Evolutionary conservation across 2,888 invertebrate species (phyloP).

Genomic region (Drosophila infuscata): DNA sequence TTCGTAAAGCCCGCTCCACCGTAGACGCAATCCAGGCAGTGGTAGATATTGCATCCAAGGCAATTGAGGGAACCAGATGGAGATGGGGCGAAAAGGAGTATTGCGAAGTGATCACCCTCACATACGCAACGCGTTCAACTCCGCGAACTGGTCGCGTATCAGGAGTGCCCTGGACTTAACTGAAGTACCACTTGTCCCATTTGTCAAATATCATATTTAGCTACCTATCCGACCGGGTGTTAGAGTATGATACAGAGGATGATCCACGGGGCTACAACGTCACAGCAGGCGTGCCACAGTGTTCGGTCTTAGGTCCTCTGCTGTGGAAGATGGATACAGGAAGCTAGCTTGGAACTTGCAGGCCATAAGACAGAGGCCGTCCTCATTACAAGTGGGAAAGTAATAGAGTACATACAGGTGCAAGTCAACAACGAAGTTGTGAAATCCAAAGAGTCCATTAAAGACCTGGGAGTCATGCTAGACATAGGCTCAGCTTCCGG

Average conservation of each 20-base stretch:
- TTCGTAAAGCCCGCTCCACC: too few relatives aligned
- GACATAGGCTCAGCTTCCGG: background rate
- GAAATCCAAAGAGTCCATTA: background rate
- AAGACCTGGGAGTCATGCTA: background rate
- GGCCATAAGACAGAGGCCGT: background rate
- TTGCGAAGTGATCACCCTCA: background rate
- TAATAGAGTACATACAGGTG: background rate
- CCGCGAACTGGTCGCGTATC: background rate
- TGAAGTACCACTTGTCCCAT: background rate
- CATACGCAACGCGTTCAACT: background rate
- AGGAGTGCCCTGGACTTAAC: background rate
- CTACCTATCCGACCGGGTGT: background rate
- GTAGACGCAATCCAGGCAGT: too few relatives aligned
- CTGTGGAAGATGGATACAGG: background rate
- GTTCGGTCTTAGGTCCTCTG: background rate
- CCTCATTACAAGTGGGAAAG: background rate
- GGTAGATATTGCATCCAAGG: too few relatives aligned
- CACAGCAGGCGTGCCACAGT: background rate
- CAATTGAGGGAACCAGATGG: too few relatives aligned
- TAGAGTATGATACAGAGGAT: background rate
- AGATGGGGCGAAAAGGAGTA: background rate
- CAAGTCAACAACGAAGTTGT: background rate
- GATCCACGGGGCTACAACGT: background rate
- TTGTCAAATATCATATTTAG: background rate
- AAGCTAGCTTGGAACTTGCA: background rate